phyloP scores from a whole-genome alignment of 2,888 invertebrate genomes.

The Mesopsocus fuscifrons region DNA sequence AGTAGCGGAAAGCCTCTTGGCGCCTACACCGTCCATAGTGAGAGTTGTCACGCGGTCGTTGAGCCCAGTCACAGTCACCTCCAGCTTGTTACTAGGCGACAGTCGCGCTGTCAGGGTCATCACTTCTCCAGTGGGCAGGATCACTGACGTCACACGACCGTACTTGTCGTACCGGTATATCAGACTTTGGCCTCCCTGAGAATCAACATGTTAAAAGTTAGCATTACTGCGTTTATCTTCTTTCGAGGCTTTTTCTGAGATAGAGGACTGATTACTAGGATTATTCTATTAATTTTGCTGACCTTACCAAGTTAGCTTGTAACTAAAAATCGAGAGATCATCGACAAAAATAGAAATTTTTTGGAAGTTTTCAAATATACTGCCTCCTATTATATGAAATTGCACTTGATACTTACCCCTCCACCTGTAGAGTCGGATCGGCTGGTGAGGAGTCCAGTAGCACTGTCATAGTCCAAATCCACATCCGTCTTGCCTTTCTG shows the following conservation, averaged over 20 bases:
- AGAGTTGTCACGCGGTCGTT: slow-evolving; percentile 13
- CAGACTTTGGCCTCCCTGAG: slow-evolving; percentile 63
- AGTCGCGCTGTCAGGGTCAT: slow-evolving; percentile 60
- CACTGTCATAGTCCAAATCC: slow-evolving; percentile 77
- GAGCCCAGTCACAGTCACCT: slow-evolving; percentile 45
- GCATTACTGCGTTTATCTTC: too few species aligned
- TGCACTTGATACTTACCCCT: slow-evolving; percentile 40
- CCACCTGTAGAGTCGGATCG: slow-evolving; percentile 32
- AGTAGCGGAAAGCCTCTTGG: slow-evolving; percentile 10
- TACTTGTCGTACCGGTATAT: slow-evolving; percentile 82
- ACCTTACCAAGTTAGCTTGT: too few species aligned
- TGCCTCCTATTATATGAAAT: background rate
- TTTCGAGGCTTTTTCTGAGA: too few species aligned
- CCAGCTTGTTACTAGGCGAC: slow-evolving; percentile 54
- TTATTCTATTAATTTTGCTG: too few species aligned
- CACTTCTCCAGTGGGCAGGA: slow-evolving; percentile 81
- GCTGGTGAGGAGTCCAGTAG: slow-evolving; percentile 69
- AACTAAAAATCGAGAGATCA: too few species aligned
- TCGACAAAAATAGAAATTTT: slow-evolving; percentile 5
- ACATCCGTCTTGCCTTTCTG: slow-evolving; percentile 80
- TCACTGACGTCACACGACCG: slow-evolving; percentile 68
- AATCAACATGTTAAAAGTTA: too few species aligned
- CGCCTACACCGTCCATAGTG: slow-evolving; percentile 15
- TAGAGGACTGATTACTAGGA: too few species aligned
- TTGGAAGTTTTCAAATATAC: slow-evolving; percentile 3